Evolutionary conservation across 2,888 invertebrate genomes (phyloP), one percentile per base, ranked within the genome.

Genomic region (Megaustenia siamemsis): DNA sequence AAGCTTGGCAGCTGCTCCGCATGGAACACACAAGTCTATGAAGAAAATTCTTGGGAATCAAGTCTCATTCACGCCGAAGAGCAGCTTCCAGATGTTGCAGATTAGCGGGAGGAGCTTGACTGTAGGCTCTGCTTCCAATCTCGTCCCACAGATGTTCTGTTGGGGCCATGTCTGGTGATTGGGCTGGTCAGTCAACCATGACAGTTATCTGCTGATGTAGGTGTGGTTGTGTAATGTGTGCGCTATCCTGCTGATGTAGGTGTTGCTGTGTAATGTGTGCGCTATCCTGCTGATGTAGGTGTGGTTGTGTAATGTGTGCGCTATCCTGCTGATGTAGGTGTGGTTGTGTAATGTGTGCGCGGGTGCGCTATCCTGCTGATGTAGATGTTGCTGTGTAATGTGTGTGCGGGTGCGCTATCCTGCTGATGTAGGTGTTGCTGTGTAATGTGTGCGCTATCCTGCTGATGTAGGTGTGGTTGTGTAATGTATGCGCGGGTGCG

Each of bases 221-320:
- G 40, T 69, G 24, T 40, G 24, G 69, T 24, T 69, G 38, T 8
- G 69, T 40, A 2, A 38, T 40, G 40, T 15, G 21, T 24, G 69
- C 40, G 4, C 40, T 69, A 18, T 68, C 18, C 24, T n/a, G n/a
- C n/a, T n/a, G n/a, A n/a, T n/a, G n/a, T n/a, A n/a, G n/a, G n/a
- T n/a, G n/a, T n/a, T n/a, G n/a, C n/a, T n/a, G n/a, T n/a, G n/a
- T n/a, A n/a, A 10, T 28, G 28, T 4, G 24, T 40, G 40, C 69
- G 38, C n/a, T n/a, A n/a, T n/a, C n/a, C n/a, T n/a, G n/a, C 69
- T 38, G 69, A 28, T 40, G 69, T 40, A 69, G 40, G 40, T 69
- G 69, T n/a, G n/a, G n/a, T n/a, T n/a, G n/a, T n/a, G n/a, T n/a
- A n/a, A n/a, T n/a, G n/a, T n/a, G n/a, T n/a, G n/a, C n/a, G n/a